Evolutionary conservation across 35 echinoderm and acorn worm genomes (phyloP).

Genomic region (Hemicentrotus pulcherrimus): DNA sequence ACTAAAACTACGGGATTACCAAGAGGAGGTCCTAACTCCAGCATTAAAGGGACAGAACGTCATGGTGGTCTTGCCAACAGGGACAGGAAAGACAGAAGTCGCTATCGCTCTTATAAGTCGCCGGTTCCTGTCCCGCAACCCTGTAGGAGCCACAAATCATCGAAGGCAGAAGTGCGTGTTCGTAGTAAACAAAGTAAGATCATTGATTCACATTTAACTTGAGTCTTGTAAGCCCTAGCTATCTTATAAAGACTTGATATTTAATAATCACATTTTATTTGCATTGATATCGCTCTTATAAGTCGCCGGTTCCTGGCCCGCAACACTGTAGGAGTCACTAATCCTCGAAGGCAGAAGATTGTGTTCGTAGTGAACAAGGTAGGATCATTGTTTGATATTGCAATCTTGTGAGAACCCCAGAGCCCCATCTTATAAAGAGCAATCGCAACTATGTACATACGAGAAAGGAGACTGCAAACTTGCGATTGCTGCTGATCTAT

Average conservation of each 20-base stretch:
- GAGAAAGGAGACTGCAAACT: too few species aligned
- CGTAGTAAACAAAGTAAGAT: slow-evolving; percentile 37
- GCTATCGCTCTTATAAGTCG: slow-evolving; percentile 51
- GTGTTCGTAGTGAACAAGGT: slow-evolving; percentile 43
- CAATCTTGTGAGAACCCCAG: too few species aligned
- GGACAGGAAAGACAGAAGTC: slow-evolving; percentile 74
- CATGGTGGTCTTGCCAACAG: slow-evolving; percentile 67
- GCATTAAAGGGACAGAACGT: slow-evolving; percentile 58
- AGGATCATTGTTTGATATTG: neutral
- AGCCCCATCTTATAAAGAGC: too few species aligned
- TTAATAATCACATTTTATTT: too few species aligned
- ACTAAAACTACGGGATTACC: slow-evolving; percentile 57
- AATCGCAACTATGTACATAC: too few species aligned
- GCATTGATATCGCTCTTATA: slow-evolving; percentile 37
- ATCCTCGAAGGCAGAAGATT: neutral
- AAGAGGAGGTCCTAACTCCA: slow-evolving; percentile 60
- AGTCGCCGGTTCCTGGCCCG: slow-evolving; percentile 35
- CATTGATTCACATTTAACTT: neutral
- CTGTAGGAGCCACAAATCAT: neutral
- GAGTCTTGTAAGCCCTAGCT: too few species aligned
- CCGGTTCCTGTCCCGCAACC: slow-evolving; percentile 24
- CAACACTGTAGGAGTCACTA: neutral
- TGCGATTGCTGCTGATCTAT: too few species aligned
- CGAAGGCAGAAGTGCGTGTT: neutral
- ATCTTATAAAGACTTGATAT: too few species aligned